Conservation (phyloP, 2,113 vertebrate species). For the Odontophorus gujanensis region DNA sequence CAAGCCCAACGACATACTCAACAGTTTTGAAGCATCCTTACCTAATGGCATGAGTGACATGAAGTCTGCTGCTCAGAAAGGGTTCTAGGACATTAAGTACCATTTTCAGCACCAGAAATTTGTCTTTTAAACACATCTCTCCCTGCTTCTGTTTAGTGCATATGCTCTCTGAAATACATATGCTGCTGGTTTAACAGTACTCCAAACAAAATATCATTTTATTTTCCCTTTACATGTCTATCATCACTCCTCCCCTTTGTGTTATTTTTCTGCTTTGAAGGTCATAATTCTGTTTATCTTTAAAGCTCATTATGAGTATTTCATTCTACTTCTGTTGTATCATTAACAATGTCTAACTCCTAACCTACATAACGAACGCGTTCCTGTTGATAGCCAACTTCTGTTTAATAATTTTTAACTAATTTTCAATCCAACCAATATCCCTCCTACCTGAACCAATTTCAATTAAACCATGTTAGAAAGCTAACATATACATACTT, state of each 20-base stretch:
- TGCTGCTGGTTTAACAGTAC: neutral
- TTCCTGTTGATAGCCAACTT: neutral
- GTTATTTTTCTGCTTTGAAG: slow-evolving; percentile 7
- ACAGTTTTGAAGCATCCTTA: too few species aligned
- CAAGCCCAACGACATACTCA: neutral
- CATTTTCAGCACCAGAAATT: neutral
- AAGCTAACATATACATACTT: slow-evolving; percentile 5
- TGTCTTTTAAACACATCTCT: neutral
- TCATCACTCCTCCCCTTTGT: neutral
- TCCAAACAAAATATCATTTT: neutral
- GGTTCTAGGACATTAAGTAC: neutral
- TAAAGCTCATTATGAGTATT: slow-evolving; percentile 22
- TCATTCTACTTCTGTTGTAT: neutral
- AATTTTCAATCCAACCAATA: neutral
- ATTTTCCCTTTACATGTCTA: neutral
- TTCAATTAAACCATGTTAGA: slow-evolving; percentile 33
- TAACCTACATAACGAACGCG: neutral
- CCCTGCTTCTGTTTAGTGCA: neutral
- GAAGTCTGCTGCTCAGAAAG: neutral
- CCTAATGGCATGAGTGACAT: neutral
- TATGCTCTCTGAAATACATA: neutral
- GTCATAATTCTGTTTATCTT: slow-evolving; percentile 25
- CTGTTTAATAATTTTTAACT: slow-evolving; percentile 1
- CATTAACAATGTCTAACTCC: neutral
- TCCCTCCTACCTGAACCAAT: neutral